Base-by-base conservation (phyloP, 1,140 invertebrate species). In the Polypedilum vanderplanki region DNA sequence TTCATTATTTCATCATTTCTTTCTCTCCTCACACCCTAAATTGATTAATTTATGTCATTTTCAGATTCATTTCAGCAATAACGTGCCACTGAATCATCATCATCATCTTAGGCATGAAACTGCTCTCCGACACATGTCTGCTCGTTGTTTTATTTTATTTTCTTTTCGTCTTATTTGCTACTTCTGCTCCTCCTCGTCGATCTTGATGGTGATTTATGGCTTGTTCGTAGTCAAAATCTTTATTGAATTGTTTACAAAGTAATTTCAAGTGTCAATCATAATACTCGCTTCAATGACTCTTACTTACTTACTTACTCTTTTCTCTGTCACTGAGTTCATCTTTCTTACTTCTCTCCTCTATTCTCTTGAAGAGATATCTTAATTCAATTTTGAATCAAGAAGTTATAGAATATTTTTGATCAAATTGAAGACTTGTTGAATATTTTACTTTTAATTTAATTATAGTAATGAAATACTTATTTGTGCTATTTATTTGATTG, bases 221-320 rank as follows among this genome's bases (percentile, higher is more conserved):
- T 67, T 67, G 17, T 70, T 70, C 65, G 65, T 70, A 22, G 17
- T 70, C 20, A 20, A 70, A 70, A 70, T 70, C 65, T 70, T 70
- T 70, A 70, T 70, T 70, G 65, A 70, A 70, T 70, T 70, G 65
- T 70, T 70, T 70, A 70, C 65, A 70, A 18, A 70, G 65, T 70
- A 70, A 70, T 70, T 70, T 70, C 20, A 70, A 22, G 17, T 70
- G 65, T 70, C 65, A 70, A 70, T 70, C 65, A 70, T 70, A 70
- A 70, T 70, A 22, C 46, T 57, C 46, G 46, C 46, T n/a, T 4
- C 46, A 57, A 57, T 57, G 46, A 57, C 46, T 57, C n/a, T 57
- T 46, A 15, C 10, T 57, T 57, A n/a, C 46, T 57, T 57, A n/a
- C 12, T 57, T 57, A 33, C 24, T 33, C 46, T 12, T 15, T 12